These are phyloP conservation scores for Ictalurus punctatus DNA, from an alignment of 2,113 vertebrate species.

Conservation along the genomic window DNA sequence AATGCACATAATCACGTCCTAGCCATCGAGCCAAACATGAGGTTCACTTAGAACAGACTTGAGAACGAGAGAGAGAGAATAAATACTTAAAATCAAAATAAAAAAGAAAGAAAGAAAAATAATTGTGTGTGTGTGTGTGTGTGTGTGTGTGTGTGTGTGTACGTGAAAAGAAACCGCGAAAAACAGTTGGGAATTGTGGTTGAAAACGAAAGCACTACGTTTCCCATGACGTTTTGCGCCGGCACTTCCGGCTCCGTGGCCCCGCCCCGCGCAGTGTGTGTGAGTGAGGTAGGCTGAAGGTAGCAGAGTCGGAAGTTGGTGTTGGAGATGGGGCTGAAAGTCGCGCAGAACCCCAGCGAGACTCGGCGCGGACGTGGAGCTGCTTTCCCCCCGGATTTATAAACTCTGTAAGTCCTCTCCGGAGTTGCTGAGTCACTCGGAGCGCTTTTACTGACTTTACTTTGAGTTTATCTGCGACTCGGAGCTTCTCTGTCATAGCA, in stretches of 20 bases:
- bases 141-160: too few species aligned
- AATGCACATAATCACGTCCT: too few species aligned
- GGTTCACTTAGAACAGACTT: too few species aligned
- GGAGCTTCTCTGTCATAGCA: not conserved
- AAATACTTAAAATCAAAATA: too few species aligned
- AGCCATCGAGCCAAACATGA: too few species aligned
- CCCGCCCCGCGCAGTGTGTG: not conserved
- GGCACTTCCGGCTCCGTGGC: not conserved
- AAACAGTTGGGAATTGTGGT: not conserved
- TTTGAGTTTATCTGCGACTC: not conserved
- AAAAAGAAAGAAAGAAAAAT: not conserved
- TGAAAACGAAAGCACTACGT: not conserved
- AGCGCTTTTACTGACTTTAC: too few species aligned
- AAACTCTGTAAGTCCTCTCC: not conserved
- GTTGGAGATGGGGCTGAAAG: slow-evolving; percentile 50
- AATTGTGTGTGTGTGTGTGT: not conserved
- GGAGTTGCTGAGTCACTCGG: not conserved
- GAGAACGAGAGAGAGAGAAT: too few species aligned
- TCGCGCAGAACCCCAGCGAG: slow-evolving; percentile 14
- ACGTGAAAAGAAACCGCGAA: too few species aligned
- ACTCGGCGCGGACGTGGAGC: too few species aligned
- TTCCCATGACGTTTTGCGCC: not conserved
- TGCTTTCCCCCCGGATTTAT: not conserved
- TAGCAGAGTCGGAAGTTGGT: slow-evolving; percentile 50
- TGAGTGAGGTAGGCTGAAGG: not conserved